Evolutionary conservation across 2,113 vertebrate genomes (phyloP).

Genomic region (Eublepharis macularius): DNA sequence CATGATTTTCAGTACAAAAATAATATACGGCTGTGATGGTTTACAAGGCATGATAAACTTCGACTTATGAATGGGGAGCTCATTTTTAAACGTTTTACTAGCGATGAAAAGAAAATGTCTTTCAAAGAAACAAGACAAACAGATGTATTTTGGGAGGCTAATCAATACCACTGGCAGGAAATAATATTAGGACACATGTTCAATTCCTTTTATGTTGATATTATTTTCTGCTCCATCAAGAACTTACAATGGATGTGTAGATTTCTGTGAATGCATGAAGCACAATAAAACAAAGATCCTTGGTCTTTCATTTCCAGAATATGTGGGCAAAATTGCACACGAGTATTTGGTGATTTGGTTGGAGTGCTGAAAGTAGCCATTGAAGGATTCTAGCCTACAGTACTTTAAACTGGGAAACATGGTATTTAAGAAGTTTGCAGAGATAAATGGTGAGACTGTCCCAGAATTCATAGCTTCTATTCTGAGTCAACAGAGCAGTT

Average conservation of each 20-base stretch:
- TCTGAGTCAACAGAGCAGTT: neutral
- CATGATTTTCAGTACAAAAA: neutral
- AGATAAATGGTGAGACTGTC: neutral
- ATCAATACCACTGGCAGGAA: neutral
- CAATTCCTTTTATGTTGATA: neutral
- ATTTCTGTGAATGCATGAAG: neutral
- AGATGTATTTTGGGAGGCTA: neutral
- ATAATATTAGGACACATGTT: neutral
- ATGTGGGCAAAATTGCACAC: neutral
- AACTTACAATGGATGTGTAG: neutral
- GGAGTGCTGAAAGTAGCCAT: neutral
- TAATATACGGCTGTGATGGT: neutral
- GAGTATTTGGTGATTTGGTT: neutral
- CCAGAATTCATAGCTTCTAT: neutral
- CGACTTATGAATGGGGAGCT: neutral
- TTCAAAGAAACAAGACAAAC: slow-evolving; percentile 8
- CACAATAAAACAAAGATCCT: neutral
- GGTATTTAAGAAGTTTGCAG: neutral
- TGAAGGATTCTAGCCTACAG: neutral
- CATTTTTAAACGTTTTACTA: neutral
- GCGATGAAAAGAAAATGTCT: neutral
- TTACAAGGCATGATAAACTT: neutral
- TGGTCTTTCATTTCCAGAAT: neutral
- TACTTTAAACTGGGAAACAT: neutral
- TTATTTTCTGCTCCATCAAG: neutral